phyloP scores from a whole-genome alignment of 2,888 invertebrate genomes.

The Germaria angustata region DNA sequence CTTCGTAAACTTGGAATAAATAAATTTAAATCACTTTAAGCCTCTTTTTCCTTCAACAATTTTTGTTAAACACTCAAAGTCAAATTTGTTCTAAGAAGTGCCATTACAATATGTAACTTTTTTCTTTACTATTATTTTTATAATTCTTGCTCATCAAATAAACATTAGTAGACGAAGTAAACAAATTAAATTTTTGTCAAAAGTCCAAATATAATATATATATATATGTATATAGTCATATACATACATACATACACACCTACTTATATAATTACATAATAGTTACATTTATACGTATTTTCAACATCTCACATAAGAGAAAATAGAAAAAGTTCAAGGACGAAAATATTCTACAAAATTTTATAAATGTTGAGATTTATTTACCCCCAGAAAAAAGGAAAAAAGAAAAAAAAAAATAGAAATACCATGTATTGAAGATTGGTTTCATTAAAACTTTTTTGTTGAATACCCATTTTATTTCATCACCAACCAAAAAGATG shows the following conservation, averaged over 20 bases:
- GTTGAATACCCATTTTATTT: neutral
- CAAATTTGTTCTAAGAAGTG: neutral
- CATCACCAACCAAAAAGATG: too few species aligned
- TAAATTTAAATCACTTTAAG: neutral
- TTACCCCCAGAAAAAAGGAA: neutral
- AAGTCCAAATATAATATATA: neutral
- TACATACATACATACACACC: too few species aligned
- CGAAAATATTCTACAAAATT: neutral
- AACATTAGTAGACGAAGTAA: conserved; percentile 35
- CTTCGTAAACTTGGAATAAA: neutral
- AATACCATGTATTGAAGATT: conserved; percentile 5
- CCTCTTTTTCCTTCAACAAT: neutral
- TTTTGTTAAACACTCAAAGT: neutral
- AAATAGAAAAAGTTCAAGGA: neutral
- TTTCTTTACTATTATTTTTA: neutral
- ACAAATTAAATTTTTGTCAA: conserved; percentile 54
- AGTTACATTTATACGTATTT: conserved; percentile 3
- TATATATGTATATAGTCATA: neutral
- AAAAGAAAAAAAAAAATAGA: neutral
- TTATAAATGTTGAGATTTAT: neutral
- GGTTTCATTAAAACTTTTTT: neutral
- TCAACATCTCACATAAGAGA: neutral
- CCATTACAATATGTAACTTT: neutral
- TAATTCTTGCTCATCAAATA: neutral
- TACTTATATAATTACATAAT: too few species aligned